Evolutionary conservation across 2,888 invertebrate species (phyloP).

Genomic region (Notodonta ziczac): DNA sequence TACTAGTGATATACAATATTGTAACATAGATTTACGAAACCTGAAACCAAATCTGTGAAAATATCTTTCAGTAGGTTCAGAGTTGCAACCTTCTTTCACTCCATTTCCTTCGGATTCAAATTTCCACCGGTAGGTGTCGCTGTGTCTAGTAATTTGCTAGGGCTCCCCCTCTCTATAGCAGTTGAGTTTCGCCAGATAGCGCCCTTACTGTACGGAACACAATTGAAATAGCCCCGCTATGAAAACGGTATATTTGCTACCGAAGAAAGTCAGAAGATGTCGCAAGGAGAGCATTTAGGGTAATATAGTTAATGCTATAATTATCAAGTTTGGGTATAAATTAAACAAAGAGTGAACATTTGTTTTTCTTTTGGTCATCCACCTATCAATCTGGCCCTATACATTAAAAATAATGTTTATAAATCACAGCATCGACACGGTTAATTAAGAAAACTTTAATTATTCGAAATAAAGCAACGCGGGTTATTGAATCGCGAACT

Average conservation of each 20-base stretch:
- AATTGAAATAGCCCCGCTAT: not conserved
- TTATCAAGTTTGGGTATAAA: too few species aligned
- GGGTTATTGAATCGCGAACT: too few species aligned
- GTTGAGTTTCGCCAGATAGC: slow-evolving; percentile 1
- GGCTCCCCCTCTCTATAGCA: not conserved
- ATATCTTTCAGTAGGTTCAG: not conserved
- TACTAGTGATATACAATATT: too few species aligned
- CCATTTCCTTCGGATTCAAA: not conserved
- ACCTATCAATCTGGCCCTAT: too few species aligned
- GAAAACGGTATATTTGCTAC: not conserved
- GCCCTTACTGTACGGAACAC: not conserved
- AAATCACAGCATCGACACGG: too few species aligned
- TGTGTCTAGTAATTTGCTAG: not conserved
- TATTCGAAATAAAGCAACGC: too few species aligned
- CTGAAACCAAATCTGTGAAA: not conserved
- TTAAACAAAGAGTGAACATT: too few species aligned
- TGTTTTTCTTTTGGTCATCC: too few species aligned
- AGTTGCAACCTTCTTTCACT: not conserved
- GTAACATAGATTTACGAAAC: too few species aligned
- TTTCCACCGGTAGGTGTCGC: slow-evolving; percentile 1
- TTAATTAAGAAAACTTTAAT: too few species aligned
- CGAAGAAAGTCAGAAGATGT: not conserved
- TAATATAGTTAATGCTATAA: too few species aligned
- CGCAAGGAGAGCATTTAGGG: not conserved
- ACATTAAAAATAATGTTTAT: too few species aligned